These are phyloP conservation scores for Sebastes matsubarae DNA, from an alignment of 2,797 vertebrate genomes.

Conservation along the genomic window DNA sequence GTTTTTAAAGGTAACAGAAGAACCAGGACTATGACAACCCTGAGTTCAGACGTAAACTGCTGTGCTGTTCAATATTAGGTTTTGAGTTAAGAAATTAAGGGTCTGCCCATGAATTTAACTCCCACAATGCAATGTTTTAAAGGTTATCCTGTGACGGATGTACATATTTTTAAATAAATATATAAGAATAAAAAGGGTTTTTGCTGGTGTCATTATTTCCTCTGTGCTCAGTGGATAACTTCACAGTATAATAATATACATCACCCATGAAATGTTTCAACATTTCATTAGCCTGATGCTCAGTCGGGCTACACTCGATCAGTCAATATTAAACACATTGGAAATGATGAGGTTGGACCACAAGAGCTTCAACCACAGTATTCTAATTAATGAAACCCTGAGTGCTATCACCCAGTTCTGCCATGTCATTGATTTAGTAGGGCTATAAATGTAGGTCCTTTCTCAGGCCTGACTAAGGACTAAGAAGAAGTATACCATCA, in stretches of 20 bases:
- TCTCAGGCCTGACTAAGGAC: background rate
- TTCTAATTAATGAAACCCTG: slow-evolving; percentile 43
- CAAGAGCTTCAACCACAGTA: background rate
- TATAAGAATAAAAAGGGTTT: background rate
- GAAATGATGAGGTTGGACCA: background rate
- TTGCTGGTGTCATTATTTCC: background rate
- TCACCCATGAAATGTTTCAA: background rate
- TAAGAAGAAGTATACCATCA: slow-evolving; percentile 12
- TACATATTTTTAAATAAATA: background rate
- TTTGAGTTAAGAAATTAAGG: background rate
- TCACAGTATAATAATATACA: background rate
- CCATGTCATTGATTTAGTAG: slow-evolving; percentile 41
- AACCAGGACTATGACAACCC: background rate
- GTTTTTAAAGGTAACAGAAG: background rate
- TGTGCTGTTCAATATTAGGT: background rate
- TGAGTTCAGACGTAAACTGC: background rate
- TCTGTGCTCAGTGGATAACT: background rate
- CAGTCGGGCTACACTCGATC: background rate
- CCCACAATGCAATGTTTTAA: background rate
- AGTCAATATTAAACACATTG: slow-evolving; percentile 22
- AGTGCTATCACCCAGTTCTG: slow-evolving; percentile 14
- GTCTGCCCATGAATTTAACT: background rate
- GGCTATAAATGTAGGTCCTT: background rate
- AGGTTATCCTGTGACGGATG: background rate
- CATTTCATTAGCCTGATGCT: slow-evolving; percentile 15